These are phyloP conservation scores for Pristionchus mayeri DNA, from an alignment of 2,888 invertebrate species.

Conservation along the genomic window DNA sequence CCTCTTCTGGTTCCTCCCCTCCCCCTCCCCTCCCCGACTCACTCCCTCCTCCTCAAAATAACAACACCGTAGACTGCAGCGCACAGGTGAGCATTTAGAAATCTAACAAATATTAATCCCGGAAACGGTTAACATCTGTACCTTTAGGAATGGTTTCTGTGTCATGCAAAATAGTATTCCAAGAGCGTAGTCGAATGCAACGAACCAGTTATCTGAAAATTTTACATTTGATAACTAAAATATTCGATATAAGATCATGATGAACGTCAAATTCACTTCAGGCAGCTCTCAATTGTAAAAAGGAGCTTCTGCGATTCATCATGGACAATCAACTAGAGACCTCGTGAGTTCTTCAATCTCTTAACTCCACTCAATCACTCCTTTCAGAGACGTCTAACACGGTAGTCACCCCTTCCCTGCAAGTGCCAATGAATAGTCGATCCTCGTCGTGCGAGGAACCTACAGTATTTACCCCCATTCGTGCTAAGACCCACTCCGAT, in stretches of 20 bases:
- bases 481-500: slow-evolving; percentile 19
- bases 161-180: no score
- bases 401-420: neutral
- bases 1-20: slow-evolving; percentile 51
- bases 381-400: slow-evolving; percentile 33
- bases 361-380: neutral
- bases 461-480: slow-evolving; percentile 30
- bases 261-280: neutral
- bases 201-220: no score
- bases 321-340: slow-evolving; percentile 73
- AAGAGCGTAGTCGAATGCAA: no score
- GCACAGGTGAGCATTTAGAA: slow-evolving; percentile 43
- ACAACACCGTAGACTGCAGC: neutral
- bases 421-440: slow-evolving; percentile 34
- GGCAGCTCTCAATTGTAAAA: slow-evolving; percentile 48
- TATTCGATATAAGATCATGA: slow-evolving; percentile 49
- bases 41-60: slow-evolving; percentile 53
- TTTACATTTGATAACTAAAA: no score
- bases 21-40: slow-evolving; percentile 64
- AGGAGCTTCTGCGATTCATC: slow-evolving; percentile 70
- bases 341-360: slow-evolving; percentile 17
- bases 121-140: no score
- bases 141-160: slow-evolving; percentile 43
- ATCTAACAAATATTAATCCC: no score
- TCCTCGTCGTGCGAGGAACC: slow-evolving; percentile 1